A percentile compares a stretch with the other conserved stretches of the same genome.
phyloP scores from a whole-genome alignment of 2,113 vertebrate species.

The Edolisoma coerulescens region DNA sequence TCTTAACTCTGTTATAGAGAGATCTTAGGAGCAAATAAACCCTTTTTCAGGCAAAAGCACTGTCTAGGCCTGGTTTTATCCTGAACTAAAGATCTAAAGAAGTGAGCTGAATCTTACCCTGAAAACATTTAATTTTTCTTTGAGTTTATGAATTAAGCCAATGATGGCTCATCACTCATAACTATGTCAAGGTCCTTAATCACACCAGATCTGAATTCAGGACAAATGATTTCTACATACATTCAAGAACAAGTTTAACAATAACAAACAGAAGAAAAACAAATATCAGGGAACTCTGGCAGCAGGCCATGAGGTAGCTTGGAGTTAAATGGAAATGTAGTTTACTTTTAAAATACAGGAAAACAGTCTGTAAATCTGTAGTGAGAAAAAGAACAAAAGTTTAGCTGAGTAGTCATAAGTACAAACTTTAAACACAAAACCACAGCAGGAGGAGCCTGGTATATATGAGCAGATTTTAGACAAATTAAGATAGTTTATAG shows the following conservation, averaged over 20 bases:
- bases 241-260: background rate
- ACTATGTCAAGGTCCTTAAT: background rate
- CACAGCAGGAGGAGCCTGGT: background rate
- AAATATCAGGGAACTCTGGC: background rate
- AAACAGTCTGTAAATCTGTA: background rate
- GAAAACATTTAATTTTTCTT: background rate
- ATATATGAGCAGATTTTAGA: background rate
- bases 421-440: background rate
- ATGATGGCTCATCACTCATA: background rate
- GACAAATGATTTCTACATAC: background rate
- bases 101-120: background rate
- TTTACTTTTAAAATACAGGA: background rate
- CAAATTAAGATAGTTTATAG: conserved; percentile 5
- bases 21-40: background rate
- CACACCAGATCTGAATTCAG: background rate
- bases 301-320: background rate
- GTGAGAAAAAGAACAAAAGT: background rate
- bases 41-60: background rate
- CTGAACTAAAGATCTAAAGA: background rate
- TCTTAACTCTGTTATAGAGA: background rate
- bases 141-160: background rate
- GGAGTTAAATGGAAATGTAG: background rate
- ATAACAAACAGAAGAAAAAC: background rate
- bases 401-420: background rate
- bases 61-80: background rate